Evolutionary conservation across 2,888 invertebrate genomes (phyloP), one percentile per base, ranked within the genome.

Genomic region (Sinopyrophorus schimmeli): DNA sequence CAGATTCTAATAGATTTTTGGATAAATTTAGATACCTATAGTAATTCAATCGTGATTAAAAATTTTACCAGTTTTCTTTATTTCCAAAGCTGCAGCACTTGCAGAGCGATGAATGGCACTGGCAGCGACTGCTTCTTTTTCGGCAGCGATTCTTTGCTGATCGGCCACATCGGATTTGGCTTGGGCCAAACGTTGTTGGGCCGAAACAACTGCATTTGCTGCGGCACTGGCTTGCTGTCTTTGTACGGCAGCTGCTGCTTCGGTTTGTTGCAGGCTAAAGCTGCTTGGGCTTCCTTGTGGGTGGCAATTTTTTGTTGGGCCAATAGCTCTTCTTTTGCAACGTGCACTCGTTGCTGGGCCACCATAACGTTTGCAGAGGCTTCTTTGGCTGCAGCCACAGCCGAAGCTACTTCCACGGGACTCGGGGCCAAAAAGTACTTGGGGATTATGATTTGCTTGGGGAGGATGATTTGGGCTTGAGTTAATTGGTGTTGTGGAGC

Each of bases 361-460:
- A 82, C 75, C 62, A 82, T 77, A 3, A 88, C 87, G 40, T 83
- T 83, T 1, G 80, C 76, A 1, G 85, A 83, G 0, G 87, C 87
- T 53, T 87, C 83, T 61, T 87, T 87, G 0, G 88, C 89, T 0
- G 83, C 83, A 2, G 86, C 82, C 37, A 88, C 81, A 0, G 87
- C 84, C 18, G 83, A 80, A 0, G 87, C 80, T 15, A 87, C 85
- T 58, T 87, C 87, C 0, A 81, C 80, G 6, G 83, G 82, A 35
- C 77, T 79, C 60, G 17, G 71, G 66, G 27, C 42, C 5, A 15
- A 5, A 7, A 20, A 23, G 3, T 5, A 2, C 9, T 35, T n/a
- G n/a, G n/a, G n/a, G n/a, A n/a, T n/a, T n/a, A n/a, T n/a, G n/a
- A n/a, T n/a, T n/a, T n/a, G n/a, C n/a, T n/a, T n/a, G n/a, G n/a